Evolutionary conservation across 1,140 invertebrate genomes (phyloP).

Genomic region (Acromyrmex echinatior): DNA sequence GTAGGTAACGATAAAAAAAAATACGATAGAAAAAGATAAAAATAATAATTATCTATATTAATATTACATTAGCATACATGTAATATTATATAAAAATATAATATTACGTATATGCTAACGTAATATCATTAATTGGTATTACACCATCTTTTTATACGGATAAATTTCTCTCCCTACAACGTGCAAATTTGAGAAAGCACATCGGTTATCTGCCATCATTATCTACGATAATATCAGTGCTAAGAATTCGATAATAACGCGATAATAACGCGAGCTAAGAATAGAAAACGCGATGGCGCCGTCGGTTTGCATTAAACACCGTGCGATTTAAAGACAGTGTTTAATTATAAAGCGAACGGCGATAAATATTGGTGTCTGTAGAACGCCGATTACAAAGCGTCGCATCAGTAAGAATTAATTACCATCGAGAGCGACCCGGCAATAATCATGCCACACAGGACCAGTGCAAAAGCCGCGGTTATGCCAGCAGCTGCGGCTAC

Average conservation of each 20-base stretch:
- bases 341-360: constrained; percentile 60
- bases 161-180: not conserved
- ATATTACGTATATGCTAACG: not conserved
- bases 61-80: too few relatives aligned
- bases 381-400: constrained; percentile 59
- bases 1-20: too few relatives aligned
- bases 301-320: constrained; percentile 49
- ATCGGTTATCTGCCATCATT: not conserved
- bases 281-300: constrained; percentile 37
- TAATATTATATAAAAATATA: too few relatives aligned
- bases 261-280: not conserved
- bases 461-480: constrained; percentile 5
- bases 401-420: constrained; percentile 66
- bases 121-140: not conserved
- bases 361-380: constrained; percentile 62
- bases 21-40: not conserved
- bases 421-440: not conserved
- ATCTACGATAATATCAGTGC: not conserved
- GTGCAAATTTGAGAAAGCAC: not conserved
- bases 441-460: constrained; percentile 46
- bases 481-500: constrained; percentile 2
- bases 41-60: not conserved
- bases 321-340: constrained; percentile 31
- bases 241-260: too few relatives aligned
- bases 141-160: not conserved